These are phyloP conservation scores for Neoitamus cyanurus DNA, from an alignment of 2,888 invertebrate genomes.

Conservation along the genomic window DNA sequence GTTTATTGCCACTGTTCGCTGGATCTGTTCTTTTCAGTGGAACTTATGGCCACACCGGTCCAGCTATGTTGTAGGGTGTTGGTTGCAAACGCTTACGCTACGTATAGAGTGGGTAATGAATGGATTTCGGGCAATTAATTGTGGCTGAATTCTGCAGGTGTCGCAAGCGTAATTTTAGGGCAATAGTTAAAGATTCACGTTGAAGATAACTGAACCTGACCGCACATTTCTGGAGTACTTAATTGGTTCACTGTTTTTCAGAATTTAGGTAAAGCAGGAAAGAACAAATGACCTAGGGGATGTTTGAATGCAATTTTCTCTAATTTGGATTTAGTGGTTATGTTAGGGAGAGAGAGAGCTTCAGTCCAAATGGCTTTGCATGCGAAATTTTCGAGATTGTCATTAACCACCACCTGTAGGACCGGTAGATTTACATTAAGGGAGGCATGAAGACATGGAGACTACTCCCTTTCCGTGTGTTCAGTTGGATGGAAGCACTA, in stretches of 20 bases:
- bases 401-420: too few relatives aligned
- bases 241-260: neutral
- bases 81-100: neutral
- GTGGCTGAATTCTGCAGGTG: neutral
- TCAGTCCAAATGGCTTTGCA: too few relatives aligned
- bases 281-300: too few relatives aligned
- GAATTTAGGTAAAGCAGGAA: too few relatives aligned
- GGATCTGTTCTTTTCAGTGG: neutral
- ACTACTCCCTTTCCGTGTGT: too few relatives aligned
- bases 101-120: neutral
- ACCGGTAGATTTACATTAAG: too few relatives aligned
- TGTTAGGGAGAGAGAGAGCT: too few relatives aligned
- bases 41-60: neutral
- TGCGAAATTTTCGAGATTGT: too few relatives aligned
- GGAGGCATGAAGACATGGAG: too few relatives aligned
- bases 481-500: too few relatives aligned
- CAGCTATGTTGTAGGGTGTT: neutral
- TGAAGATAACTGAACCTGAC: neutral
- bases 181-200: neutral
- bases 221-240: neutral
- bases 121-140: neutral
- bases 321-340: too few relatives aligned
- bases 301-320: too few relatives aligned
- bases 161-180: neutral
- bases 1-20: neutral